Base-by-base conservation (phyloP, 1,140 invertebrate genomes). In the Polypedilum vanderplanki region DNA sequence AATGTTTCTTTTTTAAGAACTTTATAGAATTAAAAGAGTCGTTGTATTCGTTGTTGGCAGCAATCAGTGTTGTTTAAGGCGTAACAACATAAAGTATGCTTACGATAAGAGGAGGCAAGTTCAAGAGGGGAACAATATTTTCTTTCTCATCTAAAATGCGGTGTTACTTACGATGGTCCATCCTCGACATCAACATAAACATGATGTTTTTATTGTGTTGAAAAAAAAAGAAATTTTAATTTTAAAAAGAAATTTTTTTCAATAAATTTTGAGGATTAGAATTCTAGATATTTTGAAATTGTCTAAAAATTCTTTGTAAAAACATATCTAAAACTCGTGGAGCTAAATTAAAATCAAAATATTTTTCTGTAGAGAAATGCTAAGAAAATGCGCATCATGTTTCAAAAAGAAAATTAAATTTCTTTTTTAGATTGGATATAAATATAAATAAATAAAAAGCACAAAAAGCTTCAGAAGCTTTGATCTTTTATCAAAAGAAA, bases 41-140 rank as follows among this genome's bases (percentile, higher is more conserved):
- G 46, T 33, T 5, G 24, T 33, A n/a, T n/a, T n/a, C 12, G 46
- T 57, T 57, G 46, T n/a, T 33, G 46, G 12, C 41, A 57, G n/a
- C 46, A 57, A 57, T 57, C 46, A 57, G n/a, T 57, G 46, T 12
- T 57, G 46, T 57, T 57, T 57, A 15, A 57, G 46, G 46, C 46
- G 46, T 57, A 57, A 57, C 46, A n/a, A 57, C 46, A 57, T 57
- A 57, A 57, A 57, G 46, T 33, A 33, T 33, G 2, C 12, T 57
- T 4, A 57, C 12, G 46, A n/a, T 57, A 15, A 57, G 15, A 57
- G 1, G n/a, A 57, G 12, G n/a, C 3, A 57, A n/a, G 15, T 4
- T 12, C 4, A 57, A 57, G 46, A 57, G n/a, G n/a, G 12, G 46
- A n/a, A 9, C n/a, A n/a, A 33, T 33, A 12, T 57, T 57, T n/a